These are phyloP conservation scores for Pachypeltis micranthus DNA, from an alignment of 1,140 invertebrate species.

Conservation along the genomic window DNA sequence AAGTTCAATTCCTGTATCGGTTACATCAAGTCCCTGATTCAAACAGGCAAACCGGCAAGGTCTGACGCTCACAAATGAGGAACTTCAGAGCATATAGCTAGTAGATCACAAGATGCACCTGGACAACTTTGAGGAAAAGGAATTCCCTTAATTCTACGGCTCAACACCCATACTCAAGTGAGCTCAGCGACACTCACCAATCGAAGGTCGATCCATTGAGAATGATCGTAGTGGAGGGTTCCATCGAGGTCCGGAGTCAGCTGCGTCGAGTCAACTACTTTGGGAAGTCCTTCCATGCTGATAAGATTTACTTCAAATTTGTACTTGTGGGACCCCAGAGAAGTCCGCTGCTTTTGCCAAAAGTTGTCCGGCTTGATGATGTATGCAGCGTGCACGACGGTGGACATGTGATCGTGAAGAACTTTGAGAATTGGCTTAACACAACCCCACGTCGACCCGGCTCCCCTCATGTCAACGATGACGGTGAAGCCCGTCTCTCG, in stretches of 20 bases:
- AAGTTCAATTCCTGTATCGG: too few species aligned
- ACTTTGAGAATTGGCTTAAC: slow-evolving; percentile 96
- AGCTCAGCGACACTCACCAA: too few species aligned
- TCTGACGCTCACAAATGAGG: too few species aligned
- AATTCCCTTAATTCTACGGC: too few species aligned
- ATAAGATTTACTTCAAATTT: slow-evolving; percentile 97
- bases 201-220: slow-evolving; percentile 90
- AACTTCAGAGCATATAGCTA: too few species aligned
- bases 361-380: slow-evolving; percentile 98
- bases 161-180: too few species aligned
- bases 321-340: slow-evolving; percentile 92
- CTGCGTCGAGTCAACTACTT: slow-evolving; percentile 83
- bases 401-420: slow-evolving; percentile 86
- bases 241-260: slow-evolving; percentile 89
- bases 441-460: slow-evolving; percentile 78
- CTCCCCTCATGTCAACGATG: slow-evolving; percentile 88
- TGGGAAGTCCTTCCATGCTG: slow-evolving; percentile 82
- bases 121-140: too few species aligned
- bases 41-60: too few species aligned
- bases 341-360: slow-evolving; percentile 97
- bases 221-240: slow-evolving; percentile 85
- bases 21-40: too few species aligned
- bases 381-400: slow-evolving; percentile 76
- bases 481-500: slow-evolving; percentile 83
- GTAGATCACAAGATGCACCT: too few species aligned